Percentiles rank a stretch among this genome's conserved stretches.
These are phyloP conservation scores for Phenganax subtilis DNA, from an alignment of 92 coral and sea anemone species.

Conservation along the genomic window DNA sequence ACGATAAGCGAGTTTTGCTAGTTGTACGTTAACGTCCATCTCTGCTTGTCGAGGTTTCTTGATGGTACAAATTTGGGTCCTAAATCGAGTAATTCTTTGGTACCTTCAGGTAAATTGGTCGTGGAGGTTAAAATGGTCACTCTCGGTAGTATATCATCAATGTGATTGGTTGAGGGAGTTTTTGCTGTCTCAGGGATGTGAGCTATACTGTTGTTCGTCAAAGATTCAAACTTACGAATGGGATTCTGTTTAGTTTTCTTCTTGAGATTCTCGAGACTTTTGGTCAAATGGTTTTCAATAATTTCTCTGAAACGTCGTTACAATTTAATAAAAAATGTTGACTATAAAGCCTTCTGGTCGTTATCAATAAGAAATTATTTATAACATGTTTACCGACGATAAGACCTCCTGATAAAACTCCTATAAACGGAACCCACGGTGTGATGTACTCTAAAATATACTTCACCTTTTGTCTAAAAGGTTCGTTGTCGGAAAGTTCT, in stretches of 20 bases:
- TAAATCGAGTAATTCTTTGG: neutral
- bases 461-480: no score
- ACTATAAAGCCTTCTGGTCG: no score
- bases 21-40: neutral
- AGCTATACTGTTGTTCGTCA: neutral
- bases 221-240: conserved; percentile 2
- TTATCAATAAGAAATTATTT: no score
- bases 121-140: neutral
- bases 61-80: neutral
- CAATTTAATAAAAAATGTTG: no score
- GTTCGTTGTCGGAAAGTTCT: no score
- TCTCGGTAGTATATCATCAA: neutral
- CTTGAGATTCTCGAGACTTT: neutral
- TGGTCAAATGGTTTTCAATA: neutral
- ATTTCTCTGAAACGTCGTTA: neutral
- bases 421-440: no score
- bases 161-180: neutral
- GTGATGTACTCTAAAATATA: no score
- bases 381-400: no score
- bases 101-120: neutral
- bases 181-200: neutral
- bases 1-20: conserved; percentile 4
- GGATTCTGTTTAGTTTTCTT: neutral
- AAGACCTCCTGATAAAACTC: no score
- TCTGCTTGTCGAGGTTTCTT: neutral